A percentile compares a stretch with the other conserved stretches of the same genome.
Evolutionary conservation across 2,797 vertebrate species (phyloP).

Genomic region (Meriones psammophilus): DNA sequence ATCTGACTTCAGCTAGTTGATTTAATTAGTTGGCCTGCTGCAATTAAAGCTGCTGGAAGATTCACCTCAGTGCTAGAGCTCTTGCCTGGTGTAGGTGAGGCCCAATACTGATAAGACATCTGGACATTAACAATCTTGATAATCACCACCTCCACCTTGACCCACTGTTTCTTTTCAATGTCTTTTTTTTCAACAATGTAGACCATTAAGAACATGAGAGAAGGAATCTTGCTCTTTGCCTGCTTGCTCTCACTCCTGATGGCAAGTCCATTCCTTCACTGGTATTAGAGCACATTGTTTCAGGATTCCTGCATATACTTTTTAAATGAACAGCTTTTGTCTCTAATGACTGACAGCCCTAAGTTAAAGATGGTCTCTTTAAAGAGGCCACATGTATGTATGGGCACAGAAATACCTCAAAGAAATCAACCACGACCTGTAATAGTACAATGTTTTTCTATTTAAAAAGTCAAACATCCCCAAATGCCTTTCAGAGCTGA

Average conservation of each 20-base stretch:
- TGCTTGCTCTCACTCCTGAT: no score
- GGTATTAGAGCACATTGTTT: no score
- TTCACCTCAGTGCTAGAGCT: background rate
- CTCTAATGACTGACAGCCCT: background rate
- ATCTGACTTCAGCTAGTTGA: background rate
- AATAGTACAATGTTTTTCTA: background rate
- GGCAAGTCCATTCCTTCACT: no score
- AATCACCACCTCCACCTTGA: background rate
- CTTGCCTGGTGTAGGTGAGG: background rate
- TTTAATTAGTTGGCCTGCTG: background rate
- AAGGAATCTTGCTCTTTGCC: no score
- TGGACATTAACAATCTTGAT: background rate
- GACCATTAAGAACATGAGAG: no score
- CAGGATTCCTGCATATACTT: background rate
- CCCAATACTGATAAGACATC: background rate
- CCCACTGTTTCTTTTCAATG: background rate
- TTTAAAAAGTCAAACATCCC: constrained; percentile 46
- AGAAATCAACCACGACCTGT: background rate
- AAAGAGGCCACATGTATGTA: background rate
- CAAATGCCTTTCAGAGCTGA: constrained; percentile 57
- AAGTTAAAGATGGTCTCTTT: constrained; percentile 2
- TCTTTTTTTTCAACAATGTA: background rate
- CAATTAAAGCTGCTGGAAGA: background rate
- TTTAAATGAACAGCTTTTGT: background rate
- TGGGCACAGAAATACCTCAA: background rate